A percentile compares a stretch with the other conserved stretches of the same genome.
Conservation (phyloP, 1,140 invertebrate species). For the Brachionus plicatilis region DNA sequence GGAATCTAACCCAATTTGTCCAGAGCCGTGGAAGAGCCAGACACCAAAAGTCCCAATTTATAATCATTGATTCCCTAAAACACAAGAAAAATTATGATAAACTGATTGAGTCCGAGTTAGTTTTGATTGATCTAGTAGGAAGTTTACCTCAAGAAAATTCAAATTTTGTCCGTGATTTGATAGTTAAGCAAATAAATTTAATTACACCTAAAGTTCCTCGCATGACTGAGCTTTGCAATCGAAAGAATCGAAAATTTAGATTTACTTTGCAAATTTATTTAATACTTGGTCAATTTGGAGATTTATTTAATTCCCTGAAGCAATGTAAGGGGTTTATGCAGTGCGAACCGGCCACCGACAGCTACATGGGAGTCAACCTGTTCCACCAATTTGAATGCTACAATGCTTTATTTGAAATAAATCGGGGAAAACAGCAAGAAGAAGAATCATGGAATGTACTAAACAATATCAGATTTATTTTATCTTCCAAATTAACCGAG, state of each 20-base stretch:
- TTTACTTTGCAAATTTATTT: background rate
- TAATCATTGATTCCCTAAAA: constrained; percentile 42
- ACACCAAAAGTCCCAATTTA: constrained; percentile 48
- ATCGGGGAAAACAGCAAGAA: background rate
- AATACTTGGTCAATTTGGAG: background rate
- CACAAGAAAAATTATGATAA: background rate
- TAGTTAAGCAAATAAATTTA: background rate
- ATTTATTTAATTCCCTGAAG: background rate
- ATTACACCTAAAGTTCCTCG: background rate
- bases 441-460: background rate
- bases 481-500: background rate
- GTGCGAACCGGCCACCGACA: background rate
- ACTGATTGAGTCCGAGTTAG: background rate
- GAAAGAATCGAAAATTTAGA: background rate
- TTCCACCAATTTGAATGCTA: background rate
- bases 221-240: background rate
- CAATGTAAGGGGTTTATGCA: constrained; percentile 14
- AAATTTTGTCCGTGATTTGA: background rate
- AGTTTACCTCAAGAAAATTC: background rate
- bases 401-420: constrained; percentile 7
- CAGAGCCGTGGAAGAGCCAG: constrained; percentile 51
- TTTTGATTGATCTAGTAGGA: background rate
- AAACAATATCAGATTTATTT: background rate
- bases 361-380: background rate
- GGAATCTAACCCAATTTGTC: constrained; percentile 47